phyloP scores from a whole-genome alignment of 2,888 invertebrate species.

The Hydroisotoma schaefferi region DNA sequence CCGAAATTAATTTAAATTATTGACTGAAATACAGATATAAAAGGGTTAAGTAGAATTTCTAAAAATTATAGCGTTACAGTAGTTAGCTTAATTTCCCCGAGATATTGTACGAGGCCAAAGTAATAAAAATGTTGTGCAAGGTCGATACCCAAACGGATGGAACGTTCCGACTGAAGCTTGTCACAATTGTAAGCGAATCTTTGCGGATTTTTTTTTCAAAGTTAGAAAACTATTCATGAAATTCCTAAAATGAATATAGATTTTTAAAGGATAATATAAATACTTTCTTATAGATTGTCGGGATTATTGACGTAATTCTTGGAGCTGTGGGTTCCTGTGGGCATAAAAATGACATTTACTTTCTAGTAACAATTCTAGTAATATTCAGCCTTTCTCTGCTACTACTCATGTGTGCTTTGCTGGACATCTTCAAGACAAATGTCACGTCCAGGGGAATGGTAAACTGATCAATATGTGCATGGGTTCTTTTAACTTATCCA shows the following conservation, averaged over 20 bases:
- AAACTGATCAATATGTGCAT: slow-evolving; percentile 4
- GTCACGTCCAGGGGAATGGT: slow-evolving; percentile 40
- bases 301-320: slow-evolving; percentile 33
- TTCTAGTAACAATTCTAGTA: slow-evolving; percentile 33
- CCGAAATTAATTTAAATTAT: too few species aligned
- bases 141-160: slow-evolving; percentile 36
- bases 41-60: too few species aligned
- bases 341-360: slow-evolving; percentile 32
- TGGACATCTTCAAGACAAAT: slow-evolving; percentile 40
- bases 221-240: neutral
- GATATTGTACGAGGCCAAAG: too few species aligned
- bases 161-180: slow-evolving; percentile 34
- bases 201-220: neutral
- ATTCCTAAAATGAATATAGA: neutral
- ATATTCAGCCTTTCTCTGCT: slow-evolving; percentile 33
- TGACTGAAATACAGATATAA: too few species aligned
- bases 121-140: slow-evolving; percentile 35
- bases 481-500: neutral
- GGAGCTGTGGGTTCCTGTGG: slow-evolving; percentile 34
- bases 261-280: neutral
- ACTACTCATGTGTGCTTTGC: slow-evolving; percentile 33
- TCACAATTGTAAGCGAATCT: slow-evolving; percentile 33
- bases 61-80: too few species aligned
- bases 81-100: too few species aligned
- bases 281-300: slow-evolving; percentile 22